Base-by-base conservation (phyloP, 2,797 vertebrate genomes). In the Chlorospingus flavigularis region DNA sequence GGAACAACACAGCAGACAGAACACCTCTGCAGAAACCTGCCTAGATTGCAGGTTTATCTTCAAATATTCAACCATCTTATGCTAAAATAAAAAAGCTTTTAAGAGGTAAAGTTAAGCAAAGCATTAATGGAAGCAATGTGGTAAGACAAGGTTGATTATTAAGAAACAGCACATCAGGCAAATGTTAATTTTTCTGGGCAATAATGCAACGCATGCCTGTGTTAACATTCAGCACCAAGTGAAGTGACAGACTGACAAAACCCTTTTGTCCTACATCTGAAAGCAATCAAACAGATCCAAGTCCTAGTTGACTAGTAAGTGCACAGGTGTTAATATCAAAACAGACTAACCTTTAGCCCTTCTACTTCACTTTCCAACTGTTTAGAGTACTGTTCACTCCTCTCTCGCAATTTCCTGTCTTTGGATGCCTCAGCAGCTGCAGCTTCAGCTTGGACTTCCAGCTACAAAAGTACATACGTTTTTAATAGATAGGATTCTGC, bases 351-450 rank as follows among this genome's bases (percentile, higher is more conserved):
- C 98, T 99, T 99, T 62, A 99, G 98, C 45, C 98, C 98, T 83
- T 99, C 99, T 95, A 99, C 93, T 95, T 99, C 99, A 68, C 98
- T 99, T 97, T 99, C 99, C 96, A 99, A 98, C 97, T 99, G 99
- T 84, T 99, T 98, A 93, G 98, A 98, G 92, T 99, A 99, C 95
- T 99, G 99, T 74, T 99, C 99, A 9, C 98, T 99, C 55, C 98
- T 98, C 95, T 99, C 99, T 79, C 99, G 98, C 87, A 99, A 96
- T 96, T 99, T 99, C 96, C 98, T 98, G 98, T 99, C 99, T 96
- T 99, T 99, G 90, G 99, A 99, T 89, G 98, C 98, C 96, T 99
- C 99, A 24, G 98, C 98, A 33, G 97, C 85, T 94, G 98, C 98
- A 70, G 99, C 98, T 98, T 99, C 99, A 26, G 97, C 95, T 96